Base-by-base conservation (phyloP, 2,888 invertebrate genomes). In the Amorpha juglandis region DNA sequence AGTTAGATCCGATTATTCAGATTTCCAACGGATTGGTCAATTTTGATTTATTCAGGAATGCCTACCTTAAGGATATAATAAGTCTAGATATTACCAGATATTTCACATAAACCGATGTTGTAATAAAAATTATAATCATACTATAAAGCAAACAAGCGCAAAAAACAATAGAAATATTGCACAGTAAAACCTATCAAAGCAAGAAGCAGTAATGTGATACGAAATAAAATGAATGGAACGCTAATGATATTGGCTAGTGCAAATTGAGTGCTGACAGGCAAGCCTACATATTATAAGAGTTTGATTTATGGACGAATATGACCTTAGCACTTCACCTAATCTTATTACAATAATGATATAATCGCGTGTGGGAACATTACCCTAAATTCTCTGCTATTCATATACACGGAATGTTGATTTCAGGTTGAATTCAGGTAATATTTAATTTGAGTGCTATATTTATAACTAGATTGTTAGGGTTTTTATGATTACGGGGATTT, bases 311-410 rank as follows among this genome's bases (percentile, higher is more conserved):
- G 42, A 51, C 12, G 42, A 42, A 42, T 47, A 70, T 78, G 79
- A 81, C 78, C 82, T 72, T 72, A 64, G 69, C 68, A 74, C 74
- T 74, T 71, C 68, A 64, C 66, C 68, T 69, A 69, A 73, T 73
- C 70, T 72, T 72, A 72, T 77, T 77, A 76, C 71, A 70, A 69
- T 71, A 71, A 76, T 81, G 78, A 84, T 77, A 81, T 84, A 85
- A 86, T 75, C 71, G 69, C 75, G 71, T 77, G 74, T 69, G 72
- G 70, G 75, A 70, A 66, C 73, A 80, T 77, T 81, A 80, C 70
- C 84, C 85, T 76, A 76, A 85, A 85, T 86, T 78, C 79, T 79
- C 70, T 42, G 71, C 67, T 75, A 27, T 33, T 33, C 47, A 65
- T 47, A 53, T 53, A 63, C 11, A 19, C 33, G 19, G 35, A 58